A percentile compares a stretch with the other conserved stretches of the same genome.
phyloP scores from a whole-genome alignment of 2,888 invertebrate species.

The Mesoligia furuncula region DNA sequence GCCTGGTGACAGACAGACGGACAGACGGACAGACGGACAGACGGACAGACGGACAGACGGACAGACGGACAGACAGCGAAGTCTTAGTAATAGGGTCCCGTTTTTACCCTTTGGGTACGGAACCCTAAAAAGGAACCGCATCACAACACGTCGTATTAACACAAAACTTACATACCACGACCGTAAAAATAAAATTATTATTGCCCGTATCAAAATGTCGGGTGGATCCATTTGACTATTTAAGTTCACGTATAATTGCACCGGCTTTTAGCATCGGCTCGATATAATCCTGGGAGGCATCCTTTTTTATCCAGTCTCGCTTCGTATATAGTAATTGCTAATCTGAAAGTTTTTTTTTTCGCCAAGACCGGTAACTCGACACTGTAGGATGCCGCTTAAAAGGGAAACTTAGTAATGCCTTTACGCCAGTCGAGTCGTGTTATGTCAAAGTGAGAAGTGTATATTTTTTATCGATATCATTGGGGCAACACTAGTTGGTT shows the following conservation, averaged over 20 bases:
- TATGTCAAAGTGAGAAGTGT: slow-evolving; percentile 77
- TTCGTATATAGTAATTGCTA: slow-evolving; percentile 81
- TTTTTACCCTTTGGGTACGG: too few species aligned
- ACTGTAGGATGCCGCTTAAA: slow-evolving; percentile 83
- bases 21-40: too few species aligned
- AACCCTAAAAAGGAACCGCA: slow-evolving; percentile 53
- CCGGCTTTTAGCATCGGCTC: slow-evolving; percentile 66
- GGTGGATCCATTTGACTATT: slow-evolving; percentile 73
- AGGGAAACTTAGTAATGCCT: slow-evolving; percentile 86
- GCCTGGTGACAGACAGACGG: too few species aligned
- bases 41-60: too few species aligned
- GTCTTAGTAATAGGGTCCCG: too few species aligned
- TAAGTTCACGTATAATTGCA: slow-evolving; percentile 74
- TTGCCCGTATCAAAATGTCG: slow-evolving; percentile 67
- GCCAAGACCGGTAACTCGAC: slow-evolving; percentile 79
- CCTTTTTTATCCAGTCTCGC: slow-evolving; percentile 76
- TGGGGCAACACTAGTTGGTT: slow-evolving; percentile 81
- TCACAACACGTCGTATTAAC: slow-evolving; percentile 62
- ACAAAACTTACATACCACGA: slow-evolving; percentile 57
- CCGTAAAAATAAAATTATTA: slow-evolving; percentile 75
- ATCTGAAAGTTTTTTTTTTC: slow-evolving; percentile 76
- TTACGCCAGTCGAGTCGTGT: slow-evolving; percentile 85
- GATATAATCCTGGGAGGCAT: slow-evolving; percentile 78
- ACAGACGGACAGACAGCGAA: too few species aligned
- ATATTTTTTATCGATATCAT: slow-evolving; percentile 81